Evolutionary conservation across 2,888 invertebrate species (phyloP), one percentile per base, ranked within the genome.

Genomic region (Acheta domesticus): DNA sequence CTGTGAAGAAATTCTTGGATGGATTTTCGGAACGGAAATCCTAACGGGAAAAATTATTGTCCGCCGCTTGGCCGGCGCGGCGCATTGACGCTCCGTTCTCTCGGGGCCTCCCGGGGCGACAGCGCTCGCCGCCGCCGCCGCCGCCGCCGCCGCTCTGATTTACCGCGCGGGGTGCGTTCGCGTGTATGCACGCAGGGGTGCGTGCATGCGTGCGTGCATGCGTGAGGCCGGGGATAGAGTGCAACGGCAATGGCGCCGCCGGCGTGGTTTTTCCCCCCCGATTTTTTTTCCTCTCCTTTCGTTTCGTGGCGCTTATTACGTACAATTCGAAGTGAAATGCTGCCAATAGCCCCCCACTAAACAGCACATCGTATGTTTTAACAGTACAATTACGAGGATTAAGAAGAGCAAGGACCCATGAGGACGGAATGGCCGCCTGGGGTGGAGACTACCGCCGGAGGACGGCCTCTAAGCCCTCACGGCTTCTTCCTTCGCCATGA

Each of bases 341-440:
- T 62, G 62, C 62, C 62, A 62, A 62, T 62, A n/a, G 62, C 62
- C 62, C 62, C 62, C n/a, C 62, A 19, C 36, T 36, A 36, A 19
- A 62, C 62, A 62, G 62, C 62, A n/a, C 62, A n/a, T 62, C 62
- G 62, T 62, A 62, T 62, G 16, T 62, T 62, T 62, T 62, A 62
- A 62, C 62, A 62, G 62, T 62, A 62, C 62, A 62, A 62, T 62
- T 62, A 62, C 62, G 62, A 62, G 62, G 62, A 62, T 62, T 62
- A 62, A 62, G 62, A 62, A 62, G 62, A 62, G 62, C 62, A 62
- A 62, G 16, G 62, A 62, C 62, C 14, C n/a, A 12, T 11, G n/a
- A 62, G 16, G 62, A n/a, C 62, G 36, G 36, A 36, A 36, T 36
- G 36, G 36, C 36, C 36, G 36, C 23, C 23, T 23, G 3, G 23